phyloP scores from a whole-genome alignment of 2,113 vertebrate species.

The Caloenas nicobarica region DNA sequence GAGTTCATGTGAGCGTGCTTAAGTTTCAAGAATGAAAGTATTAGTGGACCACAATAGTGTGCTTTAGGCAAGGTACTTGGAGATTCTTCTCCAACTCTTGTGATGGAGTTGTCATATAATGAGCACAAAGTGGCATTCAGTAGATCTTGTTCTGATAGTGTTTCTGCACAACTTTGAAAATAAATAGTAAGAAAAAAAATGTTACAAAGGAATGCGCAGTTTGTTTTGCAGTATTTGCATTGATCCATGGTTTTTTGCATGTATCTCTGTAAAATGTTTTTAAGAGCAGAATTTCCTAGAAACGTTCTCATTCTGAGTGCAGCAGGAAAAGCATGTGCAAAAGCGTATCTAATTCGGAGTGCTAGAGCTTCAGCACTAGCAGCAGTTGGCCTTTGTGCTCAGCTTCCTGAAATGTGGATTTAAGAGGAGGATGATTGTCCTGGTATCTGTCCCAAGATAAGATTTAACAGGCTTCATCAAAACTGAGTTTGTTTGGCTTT shows the following conservation, averaged over 20 bases:
- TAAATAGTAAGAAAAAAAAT: neutral
- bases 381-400: neutral
- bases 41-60: neutral
- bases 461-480: neutral
- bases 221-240: neutral
- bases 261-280: neutral
- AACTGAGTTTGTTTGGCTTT: neutral
- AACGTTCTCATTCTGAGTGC: accelerated
- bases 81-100: neutral
- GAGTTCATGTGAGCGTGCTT: neutral
- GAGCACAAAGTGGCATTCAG: neutral
- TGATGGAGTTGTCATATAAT: neutral
- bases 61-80: neutral
- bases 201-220: neutral
- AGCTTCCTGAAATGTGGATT: neutral
- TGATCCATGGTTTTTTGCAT: neutral
- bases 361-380: neutral
- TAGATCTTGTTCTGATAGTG: neutral
- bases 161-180: neutral
- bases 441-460: neutral
- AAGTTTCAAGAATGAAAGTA: neutral
- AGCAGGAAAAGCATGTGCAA: neutral
- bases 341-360: neutral
- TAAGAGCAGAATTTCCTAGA: neutral
- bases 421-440: neutral